Evolutionary conservation across 2,888 invertebrate genomes (phyloP).

Genomic region (Dromius quadrimaculatus): DNA sequence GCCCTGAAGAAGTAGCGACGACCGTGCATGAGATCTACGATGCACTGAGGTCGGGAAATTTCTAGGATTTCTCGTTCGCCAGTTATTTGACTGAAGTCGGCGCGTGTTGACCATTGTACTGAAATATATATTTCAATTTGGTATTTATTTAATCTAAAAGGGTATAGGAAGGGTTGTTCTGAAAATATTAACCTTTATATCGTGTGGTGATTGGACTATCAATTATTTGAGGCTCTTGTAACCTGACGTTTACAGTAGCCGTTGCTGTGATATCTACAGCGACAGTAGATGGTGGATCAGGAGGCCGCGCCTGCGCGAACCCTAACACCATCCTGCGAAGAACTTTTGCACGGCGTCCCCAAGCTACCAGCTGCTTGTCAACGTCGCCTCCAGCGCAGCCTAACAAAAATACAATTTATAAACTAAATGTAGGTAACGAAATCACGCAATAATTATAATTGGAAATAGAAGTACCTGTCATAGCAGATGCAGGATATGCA

Average conservation of each 20-base stretch:
- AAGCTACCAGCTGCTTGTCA: conserved; percentile 87
- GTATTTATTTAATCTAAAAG: background rate
- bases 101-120: conserved; percentile 95
- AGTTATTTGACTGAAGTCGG: conserved; percentile 84
- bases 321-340: conserved; percentile 84
- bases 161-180: background rate
- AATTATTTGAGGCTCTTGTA: conserved; percentile 76
- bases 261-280: conserved; percentile 83
- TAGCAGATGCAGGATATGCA: conserved; percentile 63
- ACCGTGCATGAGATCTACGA: conserved; percentile 84
- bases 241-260: conserved; percentile 74
- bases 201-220: conserved; percentile 90
- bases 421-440: no score
- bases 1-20: conserved; percentile 90
- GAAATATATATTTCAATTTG: conserved; percentile 56
- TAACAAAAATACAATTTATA: background rate
- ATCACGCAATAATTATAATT: no score
- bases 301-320: conserved; percentile 88
- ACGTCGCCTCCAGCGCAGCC: conserved; percentile 81
- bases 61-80: conserved; percentile 84
- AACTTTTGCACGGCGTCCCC: conserved; percentile 86
- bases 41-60: conserved; percentile 72
- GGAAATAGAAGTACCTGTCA: conserved; percentile 61
- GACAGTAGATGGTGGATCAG: conserved; percentile 84
- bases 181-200: conserved; percentile 81